phyloP scores from a whole-genome alignment of 1,140 invertebrate species.

The Potamilus streckersoni region DNA sequence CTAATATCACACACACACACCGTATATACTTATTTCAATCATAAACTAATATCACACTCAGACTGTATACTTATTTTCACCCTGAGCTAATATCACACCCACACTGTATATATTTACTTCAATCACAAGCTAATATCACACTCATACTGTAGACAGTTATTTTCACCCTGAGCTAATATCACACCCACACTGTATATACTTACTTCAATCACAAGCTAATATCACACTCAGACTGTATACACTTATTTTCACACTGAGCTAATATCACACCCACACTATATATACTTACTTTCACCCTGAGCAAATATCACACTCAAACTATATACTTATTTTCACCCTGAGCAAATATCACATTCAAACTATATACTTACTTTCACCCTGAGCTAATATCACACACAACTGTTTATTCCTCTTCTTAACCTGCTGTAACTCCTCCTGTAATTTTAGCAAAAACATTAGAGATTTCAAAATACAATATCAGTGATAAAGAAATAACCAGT shows the following conservation, averaged over 20 bases:
- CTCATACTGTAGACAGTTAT: constrained; percentile 81
- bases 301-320: too few relatives aligned
- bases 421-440: constrained; percentile 75
- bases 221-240: constrained; percentile 72
- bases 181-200: constrained; percentile 52
- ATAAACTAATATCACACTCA: constrained; percentile 79
- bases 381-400: constrained; percentile 80
- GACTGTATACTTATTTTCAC: too few relatives aligned
- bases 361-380: constrained; percentile 79
- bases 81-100: constrained; percentile 63
- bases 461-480: too few relatives aligned
- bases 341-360: constrained; percentile 72
- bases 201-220: constrained; percentile 83
- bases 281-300: constrained; percentile 64
- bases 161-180: constrained; percentile 73
- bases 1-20: too few relatives aligned
- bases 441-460: constrained; percentile 3
- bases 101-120: constrained; percentile 74
- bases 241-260: constrained; percentile 31
- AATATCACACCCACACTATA: constrained; percentile 69
- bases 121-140: constrained; percentile 80
- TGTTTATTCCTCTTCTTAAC: constrained; percentile 84
- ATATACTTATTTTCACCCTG: constrained; percentile 80
- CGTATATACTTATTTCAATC: constrained; percentile 78
- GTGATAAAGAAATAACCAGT: too few relatives aligned